Percentiles rank a stretch among this genome's conserved stretches.
phyloP scores from a whole-genome alignment of 2,888 invertebrate species.

The Thelaira solivaga region DNA sequence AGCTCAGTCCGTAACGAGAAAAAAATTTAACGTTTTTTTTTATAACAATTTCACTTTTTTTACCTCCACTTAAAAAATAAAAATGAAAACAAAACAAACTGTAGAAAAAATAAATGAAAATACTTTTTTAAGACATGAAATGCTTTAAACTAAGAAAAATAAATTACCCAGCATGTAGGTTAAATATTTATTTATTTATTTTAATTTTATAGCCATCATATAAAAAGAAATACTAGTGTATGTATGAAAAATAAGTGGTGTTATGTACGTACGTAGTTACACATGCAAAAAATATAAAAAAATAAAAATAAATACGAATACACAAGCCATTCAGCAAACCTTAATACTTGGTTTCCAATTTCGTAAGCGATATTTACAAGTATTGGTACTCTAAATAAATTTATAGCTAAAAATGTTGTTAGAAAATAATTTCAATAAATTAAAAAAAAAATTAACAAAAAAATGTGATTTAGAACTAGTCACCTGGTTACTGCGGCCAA shows the following conservation, averaged over 20 bases:
- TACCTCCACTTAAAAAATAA: not conserved
- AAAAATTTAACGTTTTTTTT: constrained; percentile 4
- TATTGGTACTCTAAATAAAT: not conserved
- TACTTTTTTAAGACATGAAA: constrained; percentile 30
- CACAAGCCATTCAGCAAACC: no score
- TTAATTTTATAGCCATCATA: constrained; percentile 40
- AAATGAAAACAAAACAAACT: not conserved
- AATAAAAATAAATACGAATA: no score
- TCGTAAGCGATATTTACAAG: no score
- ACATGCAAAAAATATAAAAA: not conserved
- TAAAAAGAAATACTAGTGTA: not conserved
- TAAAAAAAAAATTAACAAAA: constrained; percentile 17
- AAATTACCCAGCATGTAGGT: constrained; percentile 39
- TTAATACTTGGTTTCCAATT: constrained; percentile 57
- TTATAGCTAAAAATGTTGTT: not conserved
- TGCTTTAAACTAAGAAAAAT: not conserved
- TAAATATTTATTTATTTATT: constrained; percentile 55
- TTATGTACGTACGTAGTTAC: no score
- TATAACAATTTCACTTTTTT: constrained; percentile 54
- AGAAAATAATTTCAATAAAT: constrained; percentile 22
- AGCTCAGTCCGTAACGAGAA: not conserved
- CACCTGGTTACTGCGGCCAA: no score
- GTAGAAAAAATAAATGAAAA: constrained; percentile 10
- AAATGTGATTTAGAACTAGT: not conserved
- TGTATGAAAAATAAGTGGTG: constrained; percentile 15